phyloP scores from a whole-genome alignment of 2,797 vertebrate species.

The Lemur catta region DNA sequence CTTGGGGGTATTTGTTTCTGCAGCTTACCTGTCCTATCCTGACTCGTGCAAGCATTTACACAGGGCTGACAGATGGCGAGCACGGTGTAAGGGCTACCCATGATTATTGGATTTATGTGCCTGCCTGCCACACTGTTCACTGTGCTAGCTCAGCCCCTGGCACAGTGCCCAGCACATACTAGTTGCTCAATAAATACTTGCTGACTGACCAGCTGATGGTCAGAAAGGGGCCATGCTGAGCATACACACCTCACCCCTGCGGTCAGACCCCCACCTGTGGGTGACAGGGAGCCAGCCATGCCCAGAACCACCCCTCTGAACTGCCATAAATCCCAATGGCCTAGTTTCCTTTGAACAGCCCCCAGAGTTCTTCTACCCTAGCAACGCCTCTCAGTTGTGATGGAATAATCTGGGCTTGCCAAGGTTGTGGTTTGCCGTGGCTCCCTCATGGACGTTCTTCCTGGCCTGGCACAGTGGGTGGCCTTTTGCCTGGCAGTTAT shows the following conservation, averaged over 20 bases:
- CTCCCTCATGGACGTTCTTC: slow-evolving; percentile 43
- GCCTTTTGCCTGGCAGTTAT: neutral
- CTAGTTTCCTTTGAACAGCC: slow-evolving; percentile 76
- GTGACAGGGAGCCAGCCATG: neutral
- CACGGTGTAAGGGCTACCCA: too few relatives aligned
- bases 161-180: neutral
- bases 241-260: neutral
- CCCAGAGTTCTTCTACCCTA: slow-evolving; percentile 83
- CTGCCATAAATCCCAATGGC: slow-evolving; percentile 56
- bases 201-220: neutral
- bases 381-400: slow-evolving; percentile 84
- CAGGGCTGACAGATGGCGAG: too few relatives aligned
- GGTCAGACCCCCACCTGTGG: neutral
- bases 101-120: too few relatives aligned
- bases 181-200: slow-evolving; percentile 25
- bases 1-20: neutral
- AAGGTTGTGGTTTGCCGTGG: slow-evolving; percentile 80
- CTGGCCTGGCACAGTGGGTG: slow-evolving; percentile 27
- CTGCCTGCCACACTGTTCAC: neutral
- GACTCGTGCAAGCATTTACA: neutral
- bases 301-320: slow-evolving; percentile 1
- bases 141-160: neutral
- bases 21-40: neutral
- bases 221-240: neutral
- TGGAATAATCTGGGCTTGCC: slow-evolving; percentile 84